Percentiles rank a stretch among this genome's conserved stretches.
Evolutionary conservation across 2,797 vertebrate species (phyloP).

Genomic region (Euthynnus affinis): DNA sequence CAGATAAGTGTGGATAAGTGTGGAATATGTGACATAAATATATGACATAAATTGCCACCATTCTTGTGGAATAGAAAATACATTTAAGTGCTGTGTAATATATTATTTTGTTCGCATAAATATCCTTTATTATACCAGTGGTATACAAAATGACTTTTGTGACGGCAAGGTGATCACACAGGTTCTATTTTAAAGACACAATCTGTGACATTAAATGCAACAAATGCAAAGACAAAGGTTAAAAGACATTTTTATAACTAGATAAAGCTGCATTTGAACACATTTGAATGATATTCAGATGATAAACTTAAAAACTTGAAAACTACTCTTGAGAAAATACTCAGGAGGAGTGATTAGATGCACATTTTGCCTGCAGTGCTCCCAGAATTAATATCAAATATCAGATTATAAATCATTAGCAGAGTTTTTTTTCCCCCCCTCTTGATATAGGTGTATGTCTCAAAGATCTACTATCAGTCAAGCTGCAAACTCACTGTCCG

Average conservation of each 20-base stretch:
- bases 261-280: neutral
- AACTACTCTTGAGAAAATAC: neutral
- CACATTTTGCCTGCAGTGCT: neutral
- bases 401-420: neutral
- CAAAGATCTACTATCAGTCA: neutral
- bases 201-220: neutral
- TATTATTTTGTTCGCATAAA: neutral
- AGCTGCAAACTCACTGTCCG: neutral
- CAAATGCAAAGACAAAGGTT: neutral
- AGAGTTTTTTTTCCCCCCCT: neutral
- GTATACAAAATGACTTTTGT: slow-evolving; percentile 8
- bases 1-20: no score
- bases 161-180: neutral
- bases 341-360: neutral
- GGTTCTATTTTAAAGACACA: neutral
- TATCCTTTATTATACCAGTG: neutral
- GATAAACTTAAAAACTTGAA: neutral
- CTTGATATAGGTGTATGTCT: neutral
- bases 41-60: no score
- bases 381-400: neutral
- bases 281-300: neutral
- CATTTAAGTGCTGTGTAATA: no score
- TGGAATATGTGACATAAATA: no score
- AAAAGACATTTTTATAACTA: neutral
- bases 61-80: neutral